Base-by-base conservation (phyloP, 1,140 invertebrate genomes). In the Ladona fulva region DNA sequence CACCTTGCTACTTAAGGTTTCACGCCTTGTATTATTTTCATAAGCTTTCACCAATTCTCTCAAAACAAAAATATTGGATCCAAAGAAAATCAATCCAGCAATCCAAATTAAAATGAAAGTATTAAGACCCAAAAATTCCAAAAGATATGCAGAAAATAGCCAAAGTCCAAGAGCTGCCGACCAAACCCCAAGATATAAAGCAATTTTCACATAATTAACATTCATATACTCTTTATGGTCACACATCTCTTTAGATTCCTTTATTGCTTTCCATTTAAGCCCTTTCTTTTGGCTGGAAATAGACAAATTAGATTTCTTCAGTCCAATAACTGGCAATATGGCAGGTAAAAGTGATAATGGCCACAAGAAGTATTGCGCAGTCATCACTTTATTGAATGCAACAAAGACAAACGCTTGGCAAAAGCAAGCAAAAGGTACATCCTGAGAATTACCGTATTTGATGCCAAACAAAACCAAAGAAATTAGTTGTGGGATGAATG, bases 311-410 rank as follows among this genome's bases (percentile, higher is more conserved):
- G 29, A 8, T 37, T 37, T 37, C 8, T 37, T 37, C 8, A 37
- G 1, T 78, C 77, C n/a, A 66, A 66, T 16, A 3, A 66, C n/a
- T 3, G 90, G 93, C 16, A 90, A 88, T 83, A 88, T 94, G 66
- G 94, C 80, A 0, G 97, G 96, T 22, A 99, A 84, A 11, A 98
- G 83, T 22, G 93, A 93, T 44, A 99, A 84, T 83, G 97, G 98
- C 97, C 98, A 99, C 52, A 99, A 88, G 82, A 99, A 99, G 85
- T 99, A 99, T 86, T 99, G 97, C 22, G 96, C 97, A 14, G 98
- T 99, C 80, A 97, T 90, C 0, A 99, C 97, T 83, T 96, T 95
- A 86, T 99, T 99, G 81, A 95, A 97, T 7, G 92, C 92, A 0
- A 99, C 98, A 83, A 99, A 92, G 3, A 94, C 89, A 80, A 95